Evolutionary conservation across 2,113 vertebrate species (phyloP).

Genomic region (Notechis scutatus): DNA sequence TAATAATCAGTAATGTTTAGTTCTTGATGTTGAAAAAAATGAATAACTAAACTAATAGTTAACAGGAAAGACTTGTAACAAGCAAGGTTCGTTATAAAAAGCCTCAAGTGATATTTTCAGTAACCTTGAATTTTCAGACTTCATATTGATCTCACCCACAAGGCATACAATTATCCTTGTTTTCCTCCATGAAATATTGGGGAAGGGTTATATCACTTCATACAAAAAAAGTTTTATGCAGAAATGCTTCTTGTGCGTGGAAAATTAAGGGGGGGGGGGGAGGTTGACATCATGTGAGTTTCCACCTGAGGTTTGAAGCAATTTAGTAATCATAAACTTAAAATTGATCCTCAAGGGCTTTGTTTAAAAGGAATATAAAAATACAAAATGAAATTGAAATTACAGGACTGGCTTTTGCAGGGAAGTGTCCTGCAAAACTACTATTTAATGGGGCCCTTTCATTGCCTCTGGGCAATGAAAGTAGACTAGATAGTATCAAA

Average conservation of each 20-base stretch:
- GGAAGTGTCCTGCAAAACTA: not conserved
- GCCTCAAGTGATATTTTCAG: not conserved
- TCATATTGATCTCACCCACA: not conserved
- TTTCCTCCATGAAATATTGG: not conserved
- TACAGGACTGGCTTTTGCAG: not conserved
- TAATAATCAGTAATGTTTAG: not conserved
- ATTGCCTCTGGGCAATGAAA: not conserved
- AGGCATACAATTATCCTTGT: not conserved
- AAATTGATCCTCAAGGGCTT: not conserved
- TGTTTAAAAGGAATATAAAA: not conserved
- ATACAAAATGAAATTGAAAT: not conserved
- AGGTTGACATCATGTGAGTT: not conserved
- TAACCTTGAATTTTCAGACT: not conserved
- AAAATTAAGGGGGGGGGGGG: not conserved
- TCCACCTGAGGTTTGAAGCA: not conserved
- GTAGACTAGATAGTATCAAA: not conserved
- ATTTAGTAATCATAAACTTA: not conserved
- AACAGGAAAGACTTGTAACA: not conserved
- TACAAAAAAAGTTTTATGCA: not conserved
- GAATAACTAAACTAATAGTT: not conserved
- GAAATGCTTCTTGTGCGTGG: not conserved
- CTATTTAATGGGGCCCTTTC: not conserved
- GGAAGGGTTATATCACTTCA: not conserved
- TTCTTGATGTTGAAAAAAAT: not conserved
- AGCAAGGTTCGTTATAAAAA: not conserved